Evolutionary conservation across 2,888 invertebrate genomes (phyloP).

Genomic region (Pterostichus madidus): DNA sequence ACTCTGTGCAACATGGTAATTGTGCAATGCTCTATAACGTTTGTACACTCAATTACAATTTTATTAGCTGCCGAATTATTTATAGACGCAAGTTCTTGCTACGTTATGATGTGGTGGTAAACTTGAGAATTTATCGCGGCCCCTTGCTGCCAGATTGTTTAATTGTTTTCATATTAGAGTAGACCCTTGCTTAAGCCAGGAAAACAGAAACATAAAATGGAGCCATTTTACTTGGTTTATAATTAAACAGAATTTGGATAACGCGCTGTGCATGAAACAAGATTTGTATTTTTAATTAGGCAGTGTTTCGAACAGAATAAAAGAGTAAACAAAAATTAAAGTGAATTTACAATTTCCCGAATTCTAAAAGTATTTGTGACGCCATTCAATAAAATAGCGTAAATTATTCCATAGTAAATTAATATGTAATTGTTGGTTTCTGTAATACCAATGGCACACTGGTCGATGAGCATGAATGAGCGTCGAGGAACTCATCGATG

Average conservation of each 20-base stretch:
- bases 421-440: too few species aligned
- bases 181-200: slow-evolving; percentile 12
- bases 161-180: slow-evolving; percentile 52
- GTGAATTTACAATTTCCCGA: too few species aligned
- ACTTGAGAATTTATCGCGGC: slow-evolving; percentile 37
- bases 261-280: background rate
- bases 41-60: slow-evolving; percentile 57
- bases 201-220: slow-evolving; percentile 47
- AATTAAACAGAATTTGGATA: slow-evolving; percentile 14
- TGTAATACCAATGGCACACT: too few species aligned
- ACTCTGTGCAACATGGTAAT: slow-evolving; percentile 17
- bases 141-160: slow-evolving; percentile 43
- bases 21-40: slow-evolving; percentile 11
- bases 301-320: too few species aligned
- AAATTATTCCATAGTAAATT: too few species aligned
- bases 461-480: too few species aligned
- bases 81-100: slow-evolving; percentile 39
- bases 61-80: slow-evolving; percentile 58
- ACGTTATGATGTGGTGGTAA: slow-evolving; percentile 19
- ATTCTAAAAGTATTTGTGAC: too few species aligned
- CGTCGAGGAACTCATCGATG: too few species aligned
- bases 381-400: too few species aligned
- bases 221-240: slow-evolving; percentile 16
- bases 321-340: too few species aligned
- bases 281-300: too few species aligned